phyloP scores from a whole-genome alignment of 30 jellyfish, hydroid and myxozoan species.

The Turritopsis dohrnii region DNA sequence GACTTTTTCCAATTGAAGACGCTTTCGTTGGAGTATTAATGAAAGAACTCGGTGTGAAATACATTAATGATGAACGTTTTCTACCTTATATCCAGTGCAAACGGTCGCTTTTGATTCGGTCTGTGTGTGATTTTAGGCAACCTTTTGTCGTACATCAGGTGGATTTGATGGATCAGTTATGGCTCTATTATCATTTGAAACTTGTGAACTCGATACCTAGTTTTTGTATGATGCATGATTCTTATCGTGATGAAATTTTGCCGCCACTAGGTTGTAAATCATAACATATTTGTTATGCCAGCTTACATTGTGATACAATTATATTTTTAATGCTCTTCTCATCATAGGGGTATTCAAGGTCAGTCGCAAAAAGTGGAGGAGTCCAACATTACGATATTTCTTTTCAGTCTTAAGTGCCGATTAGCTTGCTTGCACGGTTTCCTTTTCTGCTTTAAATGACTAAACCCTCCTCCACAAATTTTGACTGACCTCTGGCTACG shows the following conservation, averaged over 20 bases:
- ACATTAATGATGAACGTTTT: neutral
- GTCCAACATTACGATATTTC: too few species aligned
- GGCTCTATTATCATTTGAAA: conserved; percentile 20
- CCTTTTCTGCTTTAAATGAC: too few species aligned
- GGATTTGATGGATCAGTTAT: neutral
- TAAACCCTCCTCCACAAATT: too few species aligned
- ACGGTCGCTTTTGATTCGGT: conserved; percentile 4
- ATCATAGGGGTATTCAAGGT: too few species aligned
- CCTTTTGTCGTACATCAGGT: conserved; percentile 38
- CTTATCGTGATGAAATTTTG: neutral
- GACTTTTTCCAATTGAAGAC: conserved; percentile 26
- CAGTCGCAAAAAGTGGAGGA: too few species aligned
- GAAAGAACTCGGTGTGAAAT: neutral
- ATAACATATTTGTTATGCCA: too few species aligned
- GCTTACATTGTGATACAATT: too few species aligned
- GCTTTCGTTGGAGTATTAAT: conserved; percentile 33
- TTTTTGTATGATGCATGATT: neutral
- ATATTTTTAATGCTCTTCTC: too few species aligned
- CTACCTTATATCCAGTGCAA: conserved; percentile 30
- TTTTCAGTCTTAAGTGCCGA: too few species aligned
- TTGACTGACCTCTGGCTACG: too few species aligned
- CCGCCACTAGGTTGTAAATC: conserved; percentile 21
- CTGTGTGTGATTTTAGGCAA: conserved; percentile 19
- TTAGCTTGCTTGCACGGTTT: too few species aligned
- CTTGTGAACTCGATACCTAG: neutral